phyloP scores from a whole-genome alignment of 2,113 vertebrate species.

The Anhinga anhinga region DNA sequence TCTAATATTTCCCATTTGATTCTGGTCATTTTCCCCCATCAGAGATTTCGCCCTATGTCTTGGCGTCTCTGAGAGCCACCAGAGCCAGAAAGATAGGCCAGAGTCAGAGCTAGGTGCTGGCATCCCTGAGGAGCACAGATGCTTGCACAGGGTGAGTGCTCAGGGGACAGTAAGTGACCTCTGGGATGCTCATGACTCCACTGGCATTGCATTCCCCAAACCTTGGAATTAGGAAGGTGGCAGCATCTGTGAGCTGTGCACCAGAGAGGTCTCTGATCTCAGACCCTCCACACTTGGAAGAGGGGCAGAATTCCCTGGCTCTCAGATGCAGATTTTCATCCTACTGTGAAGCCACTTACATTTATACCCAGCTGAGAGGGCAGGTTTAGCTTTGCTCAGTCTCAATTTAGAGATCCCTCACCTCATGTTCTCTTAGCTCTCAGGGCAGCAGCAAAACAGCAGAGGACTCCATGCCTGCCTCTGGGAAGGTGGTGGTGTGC shows the following conservation, averaged over 20 bases:
- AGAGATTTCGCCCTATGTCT: background rate
- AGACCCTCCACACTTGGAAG: background rate
- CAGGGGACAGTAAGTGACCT: background rate
- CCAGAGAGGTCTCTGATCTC: background rate
- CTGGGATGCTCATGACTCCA: background rate
- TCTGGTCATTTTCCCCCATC: background rate
- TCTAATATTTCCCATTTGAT: background rate
- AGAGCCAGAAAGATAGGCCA: background rate
- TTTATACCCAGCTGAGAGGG: background rate
- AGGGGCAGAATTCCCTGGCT: background rate
- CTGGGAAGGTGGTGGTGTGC: background rate
- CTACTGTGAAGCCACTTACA: background rate
- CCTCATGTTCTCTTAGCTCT: background rate
- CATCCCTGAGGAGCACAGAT: background rate
- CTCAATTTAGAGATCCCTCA: background rate
- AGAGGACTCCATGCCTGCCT: background rate
- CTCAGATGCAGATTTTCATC: background rate
- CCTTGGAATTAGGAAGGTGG: background rate
- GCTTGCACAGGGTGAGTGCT: accelerated
- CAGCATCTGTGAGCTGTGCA: background rate
- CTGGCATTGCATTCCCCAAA: background rate
- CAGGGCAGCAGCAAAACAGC: background rate
- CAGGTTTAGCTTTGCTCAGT: background rate
- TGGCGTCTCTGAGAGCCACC: background rate
- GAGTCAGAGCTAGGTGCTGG: background rate